Evolutionary conservation across 1,140 invertebrate species (phyloP), one percentile per base, ranked within the genome.

Genomic region (Proales similis): DNA sequence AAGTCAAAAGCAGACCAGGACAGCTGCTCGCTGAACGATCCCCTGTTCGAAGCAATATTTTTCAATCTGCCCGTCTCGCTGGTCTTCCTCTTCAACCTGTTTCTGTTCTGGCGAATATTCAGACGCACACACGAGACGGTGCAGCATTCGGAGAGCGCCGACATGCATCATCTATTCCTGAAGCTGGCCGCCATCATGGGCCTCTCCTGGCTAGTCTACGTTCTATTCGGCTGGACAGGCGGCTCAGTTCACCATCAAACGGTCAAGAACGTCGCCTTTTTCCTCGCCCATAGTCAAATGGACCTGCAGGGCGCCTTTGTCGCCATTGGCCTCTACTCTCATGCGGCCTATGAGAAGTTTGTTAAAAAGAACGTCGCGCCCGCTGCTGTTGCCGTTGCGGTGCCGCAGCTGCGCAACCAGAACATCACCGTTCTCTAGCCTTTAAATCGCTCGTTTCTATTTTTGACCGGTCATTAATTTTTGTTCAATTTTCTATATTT

Each of bases 131-230:
- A 24, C 14, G 6, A 22, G 5, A 57, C 51, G 27, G 19, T 57
- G 29, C 36, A 57, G 26, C 29, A 14, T 11, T 42, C 51, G 9
- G 36, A 57, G 20, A 38, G 9, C 14, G 27, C 2, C 29, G 51
- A 57, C 14, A 36, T 20, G 7, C 39, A 42, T 26, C 17, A 57
- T 14, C 20, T 57, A 14, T 57, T 57, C 14, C 32, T 57, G 20
- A 57, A 57, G 32, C 32, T 57, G 20, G 51, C 51, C 7, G 32
- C 26, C 11, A 57, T 57, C 22, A 57, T 57, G 51, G 51, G 51
- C 7, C 19, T 57, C 14, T 57, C 51, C 2, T 57, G 51, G 51
- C 29, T 57, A 42, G 36, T 57, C 2, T 57, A 57, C 32, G 51
- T 57, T 7, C 9, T 57, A 9, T 36, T 36, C 2, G 51, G 39